These are phyloP conservation scores for Bactericera cockerelli DNA, from an alignment of 1,140 invertebrate species.

Conservation along the genomic window DNA sequence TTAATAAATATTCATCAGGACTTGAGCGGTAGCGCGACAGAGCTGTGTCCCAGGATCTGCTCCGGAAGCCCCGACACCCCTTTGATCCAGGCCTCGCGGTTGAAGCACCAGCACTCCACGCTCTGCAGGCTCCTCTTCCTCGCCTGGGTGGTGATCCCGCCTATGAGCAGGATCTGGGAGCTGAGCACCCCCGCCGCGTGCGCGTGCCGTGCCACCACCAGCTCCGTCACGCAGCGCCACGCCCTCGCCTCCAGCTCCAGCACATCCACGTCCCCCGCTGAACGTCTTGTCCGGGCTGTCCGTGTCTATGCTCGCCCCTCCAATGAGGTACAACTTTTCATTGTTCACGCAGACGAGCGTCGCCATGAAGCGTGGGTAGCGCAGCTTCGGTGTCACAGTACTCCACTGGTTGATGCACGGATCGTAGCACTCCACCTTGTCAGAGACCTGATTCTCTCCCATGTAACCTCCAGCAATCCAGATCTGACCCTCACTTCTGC, in stretches of 20 bases:
- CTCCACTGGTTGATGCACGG: slow-evolving; percentile 37
- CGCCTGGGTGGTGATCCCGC: not conserved
- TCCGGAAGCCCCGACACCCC: not conserved
- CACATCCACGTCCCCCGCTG: slow-evolving; percentile 3
- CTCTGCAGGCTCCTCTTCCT: not conserved
- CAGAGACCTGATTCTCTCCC: slow-evolving; percentile 31
- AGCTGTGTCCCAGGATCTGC: slow-evolving; percentile 6
- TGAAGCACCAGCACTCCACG: slow-evolving; percentile 10
- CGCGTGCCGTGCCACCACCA: slow-evolving; percentile 5
- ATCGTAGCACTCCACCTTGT: slow-evolving; percentile 42
- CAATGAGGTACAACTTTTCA: not conserved
- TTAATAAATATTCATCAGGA: no score
- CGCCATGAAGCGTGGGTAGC: not conserved
- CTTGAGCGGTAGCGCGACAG: slow-evolving; percentile 2
- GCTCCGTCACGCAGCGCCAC: not conserved
- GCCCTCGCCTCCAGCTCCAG: not conserved
- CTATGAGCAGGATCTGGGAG: slow-evolving; percentile 5
- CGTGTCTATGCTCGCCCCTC: not conserved
- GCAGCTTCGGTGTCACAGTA: not conserved
- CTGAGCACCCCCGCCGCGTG: not conserved
- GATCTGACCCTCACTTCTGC: slow-evolving; percentile 39
- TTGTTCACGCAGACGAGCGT: not conserved
- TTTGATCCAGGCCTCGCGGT: slow-evolving; percentile 1
- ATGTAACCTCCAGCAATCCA: slow-evolving; percentile 49
- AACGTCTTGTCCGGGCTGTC: not conserved